Conservation (phyloP, 2,888 invertebrate genomes). For the Ichneumon xanthorius region DNA sequence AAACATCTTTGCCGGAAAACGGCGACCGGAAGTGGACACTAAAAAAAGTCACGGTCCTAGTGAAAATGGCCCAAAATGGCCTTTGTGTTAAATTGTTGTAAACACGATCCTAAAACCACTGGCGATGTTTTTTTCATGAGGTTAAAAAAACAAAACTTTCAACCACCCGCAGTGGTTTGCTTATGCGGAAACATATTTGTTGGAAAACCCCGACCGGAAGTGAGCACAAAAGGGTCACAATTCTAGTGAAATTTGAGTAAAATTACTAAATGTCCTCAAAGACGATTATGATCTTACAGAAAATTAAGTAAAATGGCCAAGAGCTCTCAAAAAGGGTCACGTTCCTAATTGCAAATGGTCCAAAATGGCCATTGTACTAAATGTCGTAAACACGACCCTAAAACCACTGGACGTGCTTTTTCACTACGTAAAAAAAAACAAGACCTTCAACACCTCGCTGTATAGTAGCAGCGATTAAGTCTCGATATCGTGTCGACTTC, state of each 20-base stretch:
- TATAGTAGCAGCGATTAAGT: neutral
- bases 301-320: too few species aligned
- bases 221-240: neutral
- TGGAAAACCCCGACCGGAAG: neutral
- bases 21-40: neutral
- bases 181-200: neutral
- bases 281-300: too few species aligned
- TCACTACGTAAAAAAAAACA: neutral
- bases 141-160: neutral
- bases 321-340: too few species aligned
- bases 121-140: neutral
- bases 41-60: neutral
- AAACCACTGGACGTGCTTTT: neutral
- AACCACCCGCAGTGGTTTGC: conserved; percentile 76
- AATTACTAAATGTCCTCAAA: too few species aligned
- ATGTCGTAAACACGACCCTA: neutral
- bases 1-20: too few species aligned
- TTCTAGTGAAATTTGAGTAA: neutral
- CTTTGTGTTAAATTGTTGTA: neutral
- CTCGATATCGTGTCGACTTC: conserved; percentile 36
- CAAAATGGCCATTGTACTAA: neutral
- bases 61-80: too few species aligned
- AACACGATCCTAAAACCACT: too few species aligned
- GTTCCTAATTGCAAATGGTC: too few species aligned
- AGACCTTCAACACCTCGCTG: neutral